These are phyloP conservation scores for Mystacides longicornis DNA, from an alignment of 2,888 invertebrate genomes.

Conservation along the genomic window DNA sequence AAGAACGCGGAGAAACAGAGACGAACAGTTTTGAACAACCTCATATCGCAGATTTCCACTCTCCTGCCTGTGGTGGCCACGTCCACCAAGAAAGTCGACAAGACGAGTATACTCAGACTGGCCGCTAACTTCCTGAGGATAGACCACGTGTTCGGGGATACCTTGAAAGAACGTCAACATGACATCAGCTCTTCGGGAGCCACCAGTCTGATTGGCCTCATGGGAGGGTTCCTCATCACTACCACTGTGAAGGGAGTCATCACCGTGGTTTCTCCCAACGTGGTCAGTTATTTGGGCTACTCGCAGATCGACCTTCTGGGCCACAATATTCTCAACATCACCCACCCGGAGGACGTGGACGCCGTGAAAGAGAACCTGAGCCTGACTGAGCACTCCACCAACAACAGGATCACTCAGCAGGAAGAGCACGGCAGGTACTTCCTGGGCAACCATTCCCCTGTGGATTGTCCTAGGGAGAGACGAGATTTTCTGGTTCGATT, in stretches of 20 bases:
- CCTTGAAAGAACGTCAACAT: slow-evolving; percentile 39
- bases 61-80: slow-evolving; percentile 78
- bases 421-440: slow-evolving; percentile 8
- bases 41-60: slow-evolving; percentile 73
- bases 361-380: slow-evolving; percentile 62
- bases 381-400: slow-evolving; percentile 39
- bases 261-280: slow-evolving; percentile 74
- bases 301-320: slow-evolving; percentile 85
- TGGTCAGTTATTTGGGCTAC: slow-evolving; percentile 80
- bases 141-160: slow-evolving; percentile 59
- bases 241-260: slow-evolving; percentile 76
- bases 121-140: slow-evolving; percentile 80
- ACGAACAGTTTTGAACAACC: slow-evolving; percentile 79
- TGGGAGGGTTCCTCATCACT: slow-evolving; percentile 75
- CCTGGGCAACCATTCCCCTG: slow-evolving; percentile 48
- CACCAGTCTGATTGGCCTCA: slow-evolving; percentile 55
- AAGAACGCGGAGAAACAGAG: slow-evolving; percentile 89
- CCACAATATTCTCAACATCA: slow-evolving; percentile 76
- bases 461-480: slow-evolving; percentile 55
- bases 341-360: slow-evolving; percentile 77
- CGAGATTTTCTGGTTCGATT: slow-evolving; percentile 53
- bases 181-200: slow-evolving; percentile 51
- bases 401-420: slow-evolving; percentile 37
- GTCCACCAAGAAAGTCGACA: slow-evolving; percentile 80
- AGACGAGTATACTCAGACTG: slow-evolving; percentile 81